Evolutionary conservation across 2,888 invertebrate genomes (phyloP), one percentile per base, ranked within the genome.

Genomic region (Nebria salina): DNA sequence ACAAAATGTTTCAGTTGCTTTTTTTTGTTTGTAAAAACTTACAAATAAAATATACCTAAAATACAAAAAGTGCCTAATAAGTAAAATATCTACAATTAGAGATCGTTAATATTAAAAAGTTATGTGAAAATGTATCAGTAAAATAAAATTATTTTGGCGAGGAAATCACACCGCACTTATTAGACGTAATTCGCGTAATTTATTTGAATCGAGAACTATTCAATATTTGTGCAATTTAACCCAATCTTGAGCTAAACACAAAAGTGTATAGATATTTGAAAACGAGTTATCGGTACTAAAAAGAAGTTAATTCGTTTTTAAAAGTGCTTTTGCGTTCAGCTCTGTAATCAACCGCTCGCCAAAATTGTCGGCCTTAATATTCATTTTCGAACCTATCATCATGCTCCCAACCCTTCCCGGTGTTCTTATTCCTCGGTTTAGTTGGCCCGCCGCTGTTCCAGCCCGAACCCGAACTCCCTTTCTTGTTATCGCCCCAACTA

Each of bases 331-430:
- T 54, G 54, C 3, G 54, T 7, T 54, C 54, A 54, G 7, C 13
- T 54, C 54, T 11, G 54, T 7, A 54, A 54, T 54, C 54, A 8
- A 54, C 7, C 54, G 11, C 54, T 54, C 54, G 54, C 13, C 54
- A 54, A 54, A 54, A 54, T 54, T 20, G 54, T 72, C 25, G 20
- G 77, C 26, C 25, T n/a, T 70, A 87, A 83, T 89, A 89, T 84
- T 88, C 87, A 80, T 85, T 88, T 66, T 88, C 88, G 83, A 88
- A 88, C 82, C 89, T 84, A 77, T 89, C 89, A 82, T 89, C 88
- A 76, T 89, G 88, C 82, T 89, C 88, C 88, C 88, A 88, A 0
- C 87, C 88, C 82, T 88, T 87, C 78, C 84, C 85, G 70, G 79
- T 84, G 82, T 81, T 85, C 34, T 74, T 82, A 43, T 82, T 83